These are phyloP conservation scores for Odontothrips loti DNA, from an alignment of 2,888 invertebrate genomes.

Conservation along the genomic window DNA sequence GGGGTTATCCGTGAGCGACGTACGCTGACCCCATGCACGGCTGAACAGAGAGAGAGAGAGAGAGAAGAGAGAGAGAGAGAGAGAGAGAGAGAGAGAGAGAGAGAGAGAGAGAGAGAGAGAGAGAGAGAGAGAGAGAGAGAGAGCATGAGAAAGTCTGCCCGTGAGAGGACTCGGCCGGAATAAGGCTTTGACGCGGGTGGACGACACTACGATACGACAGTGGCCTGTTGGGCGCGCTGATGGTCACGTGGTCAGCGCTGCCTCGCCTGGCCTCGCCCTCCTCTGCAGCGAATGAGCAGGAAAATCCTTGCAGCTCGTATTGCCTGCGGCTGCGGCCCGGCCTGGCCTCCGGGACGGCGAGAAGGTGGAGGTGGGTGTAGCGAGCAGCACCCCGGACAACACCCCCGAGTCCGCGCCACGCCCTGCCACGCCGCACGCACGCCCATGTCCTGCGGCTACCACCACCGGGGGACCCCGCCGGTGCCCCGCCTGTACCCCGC, in stretches of 20 bases:
- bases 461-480: not conserved
- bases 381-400: not conserved
- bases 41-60: not conserved
- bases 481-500: not conserved
- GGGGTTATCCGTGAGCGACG: no score
- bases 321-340: not conserved
- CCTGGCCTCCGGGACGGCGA: not conserved
- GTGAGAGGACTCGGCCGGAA: no score
- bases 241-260: no score
- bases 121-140: conserved; percentile 18
- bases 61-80: not conserved
- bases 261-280: not conserved
- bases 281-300: not conserved
- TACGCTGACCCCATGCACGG: no score
- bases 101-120: conserved; percentile 20
- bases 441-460: not conserved
- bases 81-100: not conserved
- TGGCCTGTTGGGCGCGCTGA: no score
- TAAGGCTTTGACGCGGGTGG: no score
- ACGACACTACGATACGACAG: no score
- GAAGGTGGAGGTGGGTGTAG: not conserved
- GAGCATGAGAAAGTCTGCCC: not conserved
- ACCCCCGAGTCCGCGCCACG: no score
- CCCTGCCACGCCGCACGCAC: no score
- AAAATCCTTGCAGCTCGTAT: no score